Base-by-base conservation (phyloP, 1,140 invertebrate species). In the Papilio polytes region DNA sequence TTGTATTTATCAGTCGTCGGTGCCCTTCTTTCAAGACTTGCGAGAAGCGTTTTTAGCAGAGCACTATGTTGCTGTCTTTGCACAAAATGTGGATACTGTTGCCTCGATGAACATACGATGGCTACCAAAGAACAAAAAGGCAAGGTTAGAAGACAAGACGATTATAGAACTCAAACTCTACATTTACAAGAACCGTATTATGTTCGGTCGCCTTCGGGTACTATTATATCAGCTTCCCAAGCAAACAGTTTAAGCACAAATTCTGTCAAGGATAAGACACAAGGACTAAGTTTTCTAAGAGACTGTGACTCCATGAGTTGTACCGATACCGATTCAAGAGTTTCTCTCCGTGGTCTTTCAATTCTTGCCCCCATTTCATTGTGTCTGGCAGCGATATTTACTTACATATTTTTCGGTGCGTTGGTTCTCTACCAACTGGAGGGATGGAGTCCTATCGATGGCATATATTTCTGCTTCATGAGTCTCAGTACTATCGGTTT, bases 401-500 rank as follows among this genome's bases (percentile, higher is more conserved):
- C 97, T 82, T 99, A 98, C 87, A 98, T 98, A 63, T 96, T 97
- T 79, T 96, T 98, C 22, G 99, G 99, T 1, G 98, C 98, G 1
- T 96, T 98, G 53, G 96, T 98, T 12, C 96, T 99, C 46, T 97
- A 98, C 87, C 97, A 97, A 85, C 95, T 98, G 84, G 98, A 99
- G 92, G 97, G 97, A 81, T 98, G 98, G 98, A 97, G 96, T 80
- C 97, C 98, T 70, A 95, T 99, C 63, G 98, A 99, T 90, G 98
- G 98, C n/a, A 97, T 98, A 85, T 99, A 98, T 91, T 99, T 99
- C 91, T 99, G 98, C 93, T 99, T 99, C 93, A 98, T 98, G 96
- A 98, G 98, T 85, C 95, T 99, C 74, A 98, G 98, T 82, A 99
- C 98, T 8, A 98, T 99, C 83, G 98, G 98, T 3, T 99, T 99